Evolutionary conservation across 1,140 invertebrate genomes (phyloP).

Genomic region (Steinernema khuongi): DNA sequence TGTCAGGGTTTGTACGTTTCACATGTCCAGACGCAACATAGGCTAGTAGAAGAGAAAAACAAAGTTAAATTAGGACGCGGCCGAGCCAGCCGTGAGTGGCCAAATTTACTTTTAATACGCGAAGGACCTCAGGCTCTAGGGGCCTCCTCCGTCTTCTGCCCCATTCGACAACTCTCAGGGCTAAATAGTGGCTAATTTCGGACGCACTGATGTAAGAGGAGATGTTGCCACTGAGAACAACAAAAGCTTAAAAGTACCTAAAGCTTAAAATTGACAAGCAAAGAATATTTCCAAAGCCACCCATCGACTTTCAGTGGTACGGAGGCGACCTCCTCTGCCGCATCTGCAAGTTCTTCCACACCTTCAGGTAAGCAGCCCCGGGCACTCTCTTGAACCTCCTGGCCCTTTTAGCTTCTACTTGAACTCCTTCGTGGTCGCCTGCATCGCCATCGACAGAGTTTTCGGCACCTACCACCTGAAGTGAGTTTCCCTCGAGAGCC

Average conservation of each 20-base stretch:
- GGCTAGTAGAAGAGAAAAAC: conserved; percentile 9
- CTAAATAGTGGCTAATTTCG: too few relatives aligned
- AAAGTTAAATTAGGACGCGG: not conserved
- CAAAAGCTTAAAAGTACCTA: too few relatives aligned
- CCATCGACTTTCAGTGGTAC: conserved; percentile 57
- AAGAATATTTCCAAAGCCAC: too few relatives aligned
- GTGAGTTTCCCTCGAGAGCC: conserved; percentile 33
- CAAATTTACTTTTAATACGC: conserved; percentile 7
- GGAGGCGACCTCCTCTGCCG: conserved; percentile 52
- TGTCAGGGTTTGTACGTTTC: conserved; percentile 13
- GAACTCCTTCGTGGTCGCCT: conserved; percentile 55
- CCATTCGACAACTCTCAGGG: too few relatives aligned
- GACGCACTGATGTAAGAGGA: too few relatives aligned
- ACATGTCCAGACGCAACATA: conserved; percentile 9
- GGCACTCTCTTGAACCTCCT: not conserved
- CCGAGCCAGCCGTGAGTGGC: not conserved
- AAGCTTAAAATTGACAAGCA: too few relatives aligned
- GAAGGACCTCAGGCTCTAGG: too few relatives aligned
- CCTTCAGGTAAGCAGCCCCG: conserved; percentile 33
- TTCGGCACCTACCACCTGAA: conserved; percentile 52
- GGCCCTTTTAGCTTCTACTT: conserved; percentile 47
- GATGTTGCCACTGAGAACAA: too few relatives aligned
- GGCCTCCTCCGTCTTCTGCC: too few relatives aligned
- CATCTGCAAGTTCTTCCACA: conserved; percentile 55
- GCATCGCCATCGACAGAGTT: conserved; percentile 55